Evolutionary conservation across 1,140 invertebrate species (phyloP).

Genomic region (Brachionus manjavacas): DNA sequence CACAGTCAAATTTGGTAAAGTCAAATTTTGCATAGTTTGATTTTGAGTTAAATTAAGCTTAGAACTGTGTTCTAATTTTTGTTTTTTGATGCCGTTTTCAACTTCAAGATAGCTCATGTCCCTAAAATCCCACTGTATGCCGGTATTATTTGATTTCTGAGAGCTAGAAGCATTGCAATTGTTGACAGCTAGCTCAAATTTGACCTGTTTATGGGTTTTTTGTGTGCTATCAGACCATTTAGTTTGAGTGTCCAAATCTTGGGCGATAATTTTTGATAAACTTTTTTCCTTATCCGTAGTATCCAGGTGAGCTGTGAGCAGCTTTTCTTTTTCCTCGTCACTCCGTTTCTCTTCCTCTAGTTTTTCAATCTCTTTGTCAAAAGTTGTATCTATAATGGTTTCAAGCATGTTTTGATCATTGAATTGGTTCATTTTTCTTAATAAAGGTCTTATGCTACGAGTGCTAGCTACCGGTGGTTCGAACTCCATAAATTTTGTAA

Average conservation of each 20-base stretch:
- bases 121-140: not conserved
- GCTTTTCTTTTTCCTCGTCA: conserved; percentile 35
- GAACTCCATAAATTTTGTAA: conserved; percentile 17
- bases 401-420: conserved; percentile 11
- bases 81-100: not conserved
- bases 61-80: not conserved
- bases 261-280: not conserved
- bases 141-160: not conserved
- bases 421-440: conserved; percentile 2
- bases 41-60: not conserved
- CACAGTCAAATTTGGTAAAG: not conserved
- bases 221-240: not conserved
- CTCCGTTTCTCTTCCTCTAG: not conserved
- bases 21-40: not conserved
- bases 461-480: conserved; percentile 26
- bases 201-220: conserved; percentile 31
- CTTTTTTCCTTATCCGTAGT: not conserved
- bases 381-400: not conserved
- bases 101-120: not conserved
- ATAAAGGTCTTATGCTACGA: not conserved
- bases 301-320: not conserved
- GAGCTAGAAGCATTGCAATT: not conserved
- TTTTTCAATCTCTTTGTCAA: conserved; percentile 9
- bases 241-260: conserved; percentile 5
- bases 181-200: not conserved